Evolutionary conservation across 1,140 invertebrate genomes (phyloP).

Genomic region (Papilio xuthus): DNA sequence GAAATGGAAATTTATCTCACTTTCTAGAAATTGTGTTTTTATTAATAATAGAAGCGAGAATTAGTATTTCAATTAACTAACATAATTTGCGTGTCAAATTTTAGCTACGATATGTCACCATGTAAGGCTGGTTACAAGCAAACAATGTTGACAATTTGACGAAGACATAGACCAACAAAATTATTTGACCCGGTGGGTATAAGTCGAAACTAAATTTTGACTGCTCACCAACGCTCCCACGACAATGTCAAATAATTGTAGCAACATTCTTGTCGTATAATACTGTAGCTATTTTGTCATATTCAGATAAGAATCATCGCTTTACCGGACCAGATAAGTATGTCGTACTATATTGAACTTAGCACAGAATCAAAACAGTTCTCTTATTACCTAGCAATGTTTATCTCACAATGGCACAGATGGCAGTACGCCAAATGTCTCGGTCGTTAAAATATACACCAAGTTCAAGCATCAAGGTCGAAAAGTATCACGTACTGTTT

Average conservation of each 20-base stretch:
- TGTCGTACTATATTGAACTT: neutral
- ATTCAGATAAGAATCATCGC: too few relatives aligned
- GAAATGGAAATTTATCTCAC: neutral
- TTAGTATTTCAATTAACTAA: too few relatives aligned
- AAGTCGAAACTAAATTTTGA: too few relatives aligned
- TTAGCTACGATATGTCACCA: too few relatives aligned
- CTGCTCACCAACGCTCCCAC: too few relatives aligned
- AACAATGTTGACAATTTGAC: neutral
- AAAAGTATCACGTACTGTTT: neutral
- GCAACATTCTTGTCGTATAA: too few relatives aligned
- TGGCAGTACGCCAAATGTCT: constrained; percentile 2
- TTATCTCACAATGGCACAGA: neutral
- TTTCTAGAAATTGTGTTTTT: neutral
- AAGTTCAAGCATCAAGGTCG: neutral
- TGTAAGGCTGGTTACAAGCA: neutral
- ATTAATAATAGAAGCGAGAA: too few relatives aligned
- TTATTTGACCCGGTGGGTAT: too few relatives aligned
- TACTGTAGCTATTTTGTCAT: too few relatives aligned
- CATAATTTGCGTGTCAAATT: too few relatives aligned
- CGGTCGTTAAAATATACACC: neutral
- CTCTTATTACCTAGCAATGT: neutral
- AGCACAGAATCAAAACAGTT: neutral
- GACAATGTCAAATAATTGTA: too few relatives aligned
- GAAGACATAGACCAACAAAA: neutral
- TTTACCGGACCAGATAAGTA: too few relatives aligned